Percentiles rank a stretch among this genome's conserved stretches.
phyloP scores from a whole-genome alignment of 1,140 invertebrate genomes.

The Arion vulgaris region DNA sequence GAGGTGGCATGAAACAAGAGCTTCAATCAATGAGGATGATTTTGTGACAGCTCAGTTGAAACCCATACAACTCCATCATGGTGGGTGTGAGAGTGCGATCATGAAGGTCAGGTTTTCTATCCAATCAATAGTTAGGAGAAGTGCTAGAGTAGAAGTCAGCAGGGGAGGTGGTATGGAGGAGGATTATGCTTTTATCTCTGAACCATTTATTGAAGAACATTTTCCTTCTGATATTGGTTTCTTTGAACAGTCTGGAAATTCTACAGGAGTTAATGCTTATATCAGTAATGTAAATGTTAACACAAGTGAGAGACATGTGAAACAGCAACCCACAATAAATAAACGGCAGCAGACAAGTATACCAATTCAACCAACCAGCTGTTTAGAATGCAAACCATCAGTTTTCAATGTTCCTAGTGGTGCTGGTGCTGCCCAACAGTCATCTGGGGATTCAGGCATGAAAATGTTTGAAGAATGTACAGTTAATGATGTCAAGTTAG shows the following conservation, averaged over 20 bases:
- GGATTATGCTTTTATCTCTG: slow-evolving; percentile 2
- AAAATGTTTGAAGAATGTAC: neutral
- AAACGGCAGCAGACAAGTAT: slow-evolving; percentile 2
- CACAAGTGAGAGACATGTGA: neutral
- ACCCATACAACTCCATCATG: slow-evolving; percentile 38
- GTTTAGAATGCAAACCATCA: neutral
- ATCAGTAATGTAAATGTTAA: neutral
- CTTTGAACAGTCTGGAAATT: neutral
- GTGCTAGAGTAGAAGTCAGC: slow-evolving; percentile 1
- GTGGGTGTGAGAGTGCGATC: slow-evolving; percentile 24
- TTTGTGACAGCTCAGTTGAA: slow-evolving; percentile 35
- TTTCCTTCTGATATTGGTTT: neutral
- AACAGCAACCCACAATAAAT: neutral
- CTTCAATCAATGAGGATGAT: slow-evolving; percentile 3
- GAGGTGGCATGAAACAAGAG: slow-evolving; percentile 14
- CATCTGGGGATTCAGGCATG: neutral
- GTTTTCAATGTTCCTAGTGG: neutral
- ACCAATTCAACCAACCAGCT: neutral
- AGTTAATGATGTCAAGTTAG: too few relatives aligned
- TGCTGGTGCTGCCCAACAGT: neutral
- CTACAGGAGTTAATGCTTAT: neutral
- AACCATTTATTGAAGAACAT: slow-evolving; percentile 27
- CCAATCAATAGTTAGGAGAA: slow-evolving; percentile 41
- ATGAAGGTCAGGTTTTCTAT: slow-evolving; percentile 46
- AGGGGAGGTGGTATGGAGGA: slow-evolving; percentile 22